Conservation (phyloP, 2,888 invertebrate species). For the Tricholauxania praeusta region DNA sequence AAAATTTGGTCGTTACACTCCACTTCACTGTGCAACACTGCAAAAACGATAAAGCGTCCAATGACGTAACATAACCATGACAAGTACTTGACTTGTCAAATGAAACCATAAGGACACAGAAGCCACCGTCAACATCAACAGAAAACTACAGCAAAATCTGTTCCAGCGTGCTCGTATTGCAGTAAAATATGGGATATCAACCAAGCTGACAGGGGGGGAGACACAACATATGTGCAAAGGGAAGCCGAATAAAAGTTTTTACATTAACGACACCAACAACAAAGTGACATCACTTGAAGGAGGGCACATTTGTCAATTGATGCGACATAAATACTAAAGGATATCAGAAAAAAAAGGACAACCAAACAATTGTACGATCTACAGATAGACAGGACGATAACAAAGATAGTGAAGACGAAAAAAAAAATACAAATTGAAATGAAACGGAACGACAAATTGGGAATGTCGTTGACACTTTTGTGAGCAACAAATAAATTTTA, state of each 20-base stretch:
- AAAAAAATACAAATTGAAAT: background rate
- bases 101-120: background rate
- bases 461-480: conserved; percentile 11
- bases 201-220: background rate
- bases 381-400: background rate
- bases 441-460: conserved; percentile 4
- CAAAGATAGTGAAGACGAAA: background rate
- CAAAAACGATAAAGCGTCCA: conserved; percentile 4
- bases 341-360: background rate
- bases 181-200: background rate
- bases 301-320: conserved; percentile 1
- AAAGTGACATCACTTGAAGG: background rate
- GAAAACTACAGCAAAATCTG: too few species aligned
- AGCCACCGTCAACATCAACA: background rate
- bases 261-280: too few species aligned
- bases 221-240: background rate
- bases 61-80: background rate
- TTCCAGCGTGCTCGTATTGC: too few species aligned
- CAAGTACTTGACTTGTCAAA: conserved; percentile 19
- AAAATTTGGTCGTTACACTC: background rate
- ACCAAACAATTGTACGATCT: background rate
- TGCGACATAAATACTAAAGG: background rate
- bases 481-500: conserved; percentile 4
- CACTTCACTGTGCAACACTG: background rate
- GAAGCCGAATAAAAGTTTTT: background rate